These are phyloP conservation scores for Heliconius congener DNA, from an alignment of 1,140 invertebrate species.

Conservation along the genomic window DNA sequence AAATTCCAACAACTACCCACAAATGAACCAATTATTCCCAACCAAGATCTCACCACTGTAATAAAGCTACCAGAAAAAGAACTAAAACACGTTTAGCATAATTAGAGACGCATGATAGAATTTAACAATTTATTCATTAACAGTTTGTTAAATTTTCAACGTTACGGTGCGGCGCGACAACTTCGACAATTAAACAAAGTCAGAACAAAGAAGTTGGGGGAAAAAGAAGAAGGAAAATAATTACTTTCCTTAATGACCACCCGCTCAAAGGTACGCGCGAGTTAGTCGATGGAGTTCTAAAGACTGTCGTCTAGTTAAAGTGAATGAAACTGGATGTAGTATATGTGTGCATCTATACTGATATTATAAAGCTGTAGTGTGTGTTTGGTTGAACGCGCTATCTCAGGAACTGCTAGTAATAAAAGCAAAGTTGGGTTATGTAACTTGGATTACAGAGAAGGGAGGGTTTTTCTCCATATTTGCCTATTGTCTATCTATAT, in stretches of 20 bases:
- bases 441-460: too few species aligned
- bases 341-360: too few species aligned
- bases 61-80: conserved; percentile 6
- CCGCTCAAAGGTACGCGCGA: conserved; percentile 47
- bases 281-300: conserved; percentile 12
- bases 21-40: not conserved
- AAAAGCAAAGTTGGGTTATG: too few species aligned
- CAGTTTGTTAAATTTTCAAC: conserved; percentile 41
- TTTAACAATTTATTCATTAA: conserved; percentile 43
- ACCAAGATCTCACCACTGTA: not conserved
- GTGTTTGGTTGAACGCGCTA: too few species aligned
- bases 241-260: conserved; percentile 54
- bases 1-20: too few species aligned
- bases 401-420: too few species aligned
- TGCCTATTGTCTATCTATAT: too few species aligned
- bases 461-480: too few species aligned
- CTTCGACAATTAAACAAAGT: conserved; percentile 56
- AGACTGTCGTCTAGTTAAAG: not conserved
- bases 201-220: conserved; percentile 45
- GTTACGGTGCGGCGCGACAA: conserved; percentile 33
- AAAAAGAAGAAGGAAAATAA: conserved; percentile 52
- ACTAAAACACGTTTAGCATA: conserved; percentile 16
- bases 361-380: too few species aligned
- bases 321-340: not conserved
- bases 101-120: conserved; percentile 30